phyloP scores from a whole-genome alignment of 2,888 invertebrate species.

The Priocnemis perturbator region DNA sequence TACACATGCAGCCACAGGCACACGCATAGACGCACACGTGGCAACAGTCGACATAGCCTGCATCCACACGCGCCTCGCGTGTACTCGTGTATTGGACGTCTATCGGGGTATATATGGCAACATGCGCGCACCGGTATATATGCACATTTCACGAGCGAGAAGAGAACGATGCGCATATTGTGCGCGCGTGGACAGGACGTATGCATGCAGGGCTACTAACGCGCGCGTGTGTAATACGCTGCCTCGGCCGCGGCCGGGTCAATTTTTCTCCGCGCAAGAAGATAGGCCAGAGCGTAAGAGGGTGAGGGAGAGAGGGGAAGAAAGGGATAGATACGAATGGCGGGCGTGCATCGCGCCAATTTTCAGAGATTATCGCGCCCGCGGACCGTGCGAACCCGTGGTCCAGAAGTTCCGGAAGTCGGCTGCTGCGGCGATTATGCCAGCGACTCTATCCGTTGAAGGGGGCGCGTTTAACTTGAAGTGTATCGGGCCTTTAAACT shows the following conservation, averaged over 20 bases:
- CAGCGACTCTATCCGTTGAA: neutral
- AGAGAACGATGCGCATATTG: neutral
- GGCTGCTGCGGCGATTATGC: constrained; percentile 19
- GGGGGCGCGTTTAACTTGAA: too few relatives aligned
- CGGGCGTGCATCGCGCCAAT: constrained; percentile 62
- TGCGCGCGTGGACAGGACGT: neutral
- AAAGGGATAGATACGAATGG: constrained; percentile 37
- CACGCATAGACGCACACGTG: constrained; percentile 15
- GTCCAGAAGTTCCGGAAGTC: constrained; percentile 42
- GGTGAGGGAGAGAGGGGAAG: too few relatives aligned
- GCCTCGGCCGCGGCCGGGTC: constrained; percentile 39
- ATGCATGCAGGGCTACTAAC: neutral
- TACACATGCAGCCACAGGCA: neutral
- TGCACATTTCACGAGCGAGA: neutral
- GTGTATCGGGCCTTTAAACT: too few relatives aligned
- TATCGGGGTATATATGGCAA: neutral
- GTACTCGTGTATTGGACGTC: constrained; percentile 3
- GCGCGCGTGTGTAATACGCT: constrained; percentile 5
- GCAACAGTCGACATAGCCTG: neutral
- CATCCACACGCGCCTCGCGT: constrained; percentile 18
- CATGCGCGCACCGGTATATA: constrained; percentile 13
- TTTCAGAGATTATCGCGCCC: constrained; percentile 69
- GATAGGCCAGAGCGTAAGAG: constrained; percentile 16
- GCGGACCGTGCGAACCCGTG: constrained; percentile 55
- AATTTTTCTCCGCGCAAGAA: constrained; percentile 52